phyloP scores from a whole-genome alignment of 2,888 invertebrate genomes.

The Agrotis puta region DNA sequence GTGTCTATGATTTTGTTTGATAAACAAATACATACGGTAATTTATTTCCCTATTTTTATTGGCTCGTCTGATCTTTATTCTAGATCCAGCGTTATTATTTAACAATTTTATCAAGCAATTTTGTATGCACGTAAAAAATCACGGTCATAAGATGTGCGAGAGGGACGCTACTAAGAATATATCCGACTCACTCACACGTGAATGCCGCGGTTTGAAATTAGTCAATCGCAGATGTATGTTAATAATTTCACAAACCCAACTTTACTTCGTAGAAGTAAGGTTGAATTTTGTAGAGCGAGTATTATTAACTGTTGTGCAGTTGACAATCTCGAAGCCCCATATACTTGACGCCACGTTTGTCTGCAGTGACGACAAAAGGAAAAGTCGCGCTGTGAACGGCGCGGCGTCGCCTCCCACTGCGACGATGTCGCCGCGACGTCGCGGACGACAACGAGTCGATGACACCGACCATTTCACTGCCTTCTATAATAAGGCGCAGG shows the following conservation, averaged over 20 bases:
- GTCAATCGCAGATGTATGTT: too few species aligned
- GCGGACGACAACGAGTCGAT: constrained; percentile 75
- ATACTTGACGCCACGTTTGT: constrained; percentile 26
- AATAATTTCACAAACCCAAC: too few species aligned
- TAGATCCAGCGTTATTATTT: not conserved
- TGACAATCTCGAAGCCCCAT: not conserved
- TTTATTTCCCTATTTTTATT: not conserved
- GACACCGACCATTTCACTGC: constrained; percentile 84
- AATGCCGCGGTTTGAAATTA: too few species aligned
- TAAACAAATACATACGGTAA: too few species aligned
- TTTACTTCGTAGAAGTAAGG: too few species aligned
- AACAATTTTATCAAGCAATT: not conserved
- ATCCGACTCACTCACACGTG: not conserved
- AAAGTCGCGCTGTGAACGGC: constrained; percentile 77
- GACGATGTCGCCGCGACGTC: constrained; percentile 74
- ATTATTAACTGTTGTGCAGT: not conserved
- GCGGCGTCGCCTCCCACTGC: constrained; percentile 71
- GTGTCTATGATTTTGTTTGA: not conserved
- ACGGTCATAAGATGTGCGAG: constrained; percentile 1
- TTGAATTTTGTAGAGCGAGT: too few species aligned
- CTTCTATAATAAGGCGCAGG: constrained; percentile 79
- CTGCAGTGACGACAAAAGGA: constrained; percentile 72
- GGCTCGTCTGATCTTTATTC: not conserved
- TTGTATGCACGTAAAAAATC: not conserved
- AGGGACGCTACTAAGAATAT: not conserved